Evolutionary conservation across 2,113 vertebrate species (phyloP).

Genomic region (Hylia prasina): DNA sequence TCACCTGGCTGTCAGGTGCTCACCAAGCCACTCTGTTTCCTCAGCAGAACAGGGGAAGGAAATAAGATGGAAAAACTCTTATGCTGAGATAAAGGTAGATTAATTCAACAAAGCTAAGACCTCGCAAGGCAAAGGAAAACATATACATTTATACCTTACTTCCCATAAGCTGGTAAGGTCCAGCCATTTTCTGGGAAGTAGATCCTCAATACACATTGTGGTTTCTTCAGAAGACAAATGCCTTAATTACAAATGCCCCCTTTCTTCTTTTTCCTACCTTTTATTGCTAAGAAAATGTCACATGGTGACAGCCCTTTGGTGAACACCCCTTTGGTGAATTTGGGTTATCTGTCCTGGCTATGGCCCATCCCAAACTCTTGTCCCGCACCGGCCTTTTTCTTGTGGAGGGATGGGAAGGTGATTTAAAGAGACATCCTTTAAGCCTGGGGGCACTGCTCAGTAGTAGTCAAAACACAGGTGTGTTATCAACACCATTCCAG

Average conservation of each 20-base stretch:
- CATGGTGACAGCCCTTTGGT: neutral
- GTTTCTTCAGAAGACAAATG: neutral
- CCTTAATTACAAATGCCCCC: too few species aligned
- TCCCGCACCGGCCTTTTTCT: rapidly evolving
- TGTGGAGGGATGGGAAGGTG: neutral
- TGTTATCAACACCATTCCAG: neutral
- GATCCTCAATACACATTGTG: rapidly evolving
- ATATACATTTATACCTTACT: neutral
- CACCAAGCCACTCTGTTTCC: neutral
- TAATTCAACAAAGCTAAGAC: neutral
- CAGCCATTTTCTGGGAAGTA: neutral
- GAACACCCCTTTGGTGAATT: neutral
- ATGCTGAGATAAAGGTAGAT: neutral
- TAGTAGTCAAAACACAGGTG: neutral
- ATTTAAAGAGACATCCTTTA: neutral
- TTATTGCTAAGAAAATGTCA: neutral
- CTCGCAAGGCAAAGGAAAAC: neutral
- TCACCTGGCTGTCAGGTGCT: neutral
- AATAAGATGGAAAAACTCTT: neutral
- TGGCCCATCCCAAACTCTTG: neutral
- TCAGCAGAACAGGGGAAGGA: neutral
- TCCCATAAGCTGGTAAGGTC: neutral
- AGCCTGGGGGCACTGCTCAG: neutral
- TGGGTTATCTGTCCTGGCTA: neutral
- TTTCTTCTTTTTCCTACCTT: neutral